Conservation (phyloP, 2,888 invertebrate genomes). For the Agonopterix alstromeriana region DNA sequence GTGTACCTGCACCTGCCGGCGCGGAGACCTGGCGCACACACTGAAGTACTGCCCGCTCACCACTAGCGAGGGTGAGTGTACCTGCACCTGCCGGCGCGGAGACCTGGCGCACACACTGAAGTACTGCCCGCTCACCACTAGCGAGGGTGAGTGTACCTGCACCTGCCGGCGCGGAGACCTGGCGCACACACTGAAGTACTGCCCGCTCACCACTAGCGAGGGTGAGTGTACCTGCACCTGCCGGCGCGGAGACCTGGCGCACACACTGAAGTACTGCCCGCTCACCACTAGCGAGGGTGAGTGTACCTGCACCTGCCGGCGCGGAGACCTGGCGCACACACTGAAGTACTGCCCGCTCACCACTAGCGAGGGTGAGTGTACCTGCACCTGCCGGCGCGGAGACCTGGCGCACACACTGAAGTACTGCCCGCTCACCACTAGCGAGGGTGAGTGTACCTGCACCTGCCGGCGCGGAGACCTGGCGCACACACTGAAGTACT, state of each 20-base stretch:
- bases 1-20: conserved; percentile 47
- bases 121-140: conserved; percentile 81
- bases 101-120: conserved; percentile 86
- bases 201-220: conserved; percentile 72
- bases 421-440: conserved; percentile 81
- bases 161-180: conserved; percentile 78
- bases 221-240: conserved; percentile 21
- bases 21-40: conserved; percentile 85
- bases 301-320: conserved; percentile 47
- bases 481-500: conserved; percentile 88
- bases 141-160: not conserved
- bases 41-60: conserved; percentile 83
- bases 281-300: conserved; percentile 36
- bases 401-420: conserved; percentile 86
- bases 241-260: conserved; percentile 79
- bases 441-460: not conserved
- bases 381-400: conserved; percentile 42
- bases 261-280: conserved; percentile 88
- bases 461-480: conserved; percentile 78
- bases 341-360: conserved; percentile 83
- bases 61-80: conserved; percentile 43
- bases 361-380: conserved; percentile 43
- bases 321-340: conserved; percentile 85
- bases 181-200: conserved; percentile 88
- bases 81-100: conserved; percentile 42